A percentile compares a stretch with the other conserved stretches of the same genome.
Conservation (phyloP, 2,797 vertebrate species). For the Diplodus sargus region DNA sequence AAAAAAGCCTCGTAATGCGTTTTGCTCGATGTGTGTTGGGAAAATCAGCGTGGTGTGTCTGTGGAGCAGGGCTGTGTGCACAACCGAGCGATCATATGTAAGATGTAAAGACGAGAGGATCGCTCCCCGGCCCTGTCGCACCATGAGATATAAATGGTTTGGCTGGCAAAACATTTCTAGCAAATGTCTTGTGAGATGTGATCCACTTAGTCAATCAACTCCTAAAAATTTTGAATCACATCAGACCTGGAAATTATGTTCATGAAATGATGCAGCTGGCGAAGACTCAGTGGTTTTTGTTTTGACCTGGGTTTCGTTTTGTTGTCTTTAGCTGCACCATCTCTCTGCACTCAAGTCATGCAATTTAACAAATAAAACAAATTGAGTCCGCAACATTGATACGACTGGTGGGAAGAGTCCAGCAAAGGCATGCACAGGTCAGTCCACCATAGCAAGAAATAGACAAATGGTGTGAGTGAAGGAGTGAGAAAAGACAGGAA, state of each 20-base stretch:
- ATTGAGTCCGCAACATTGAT: slow-evolving; percentile 54
- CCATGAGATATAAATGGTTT: no score
- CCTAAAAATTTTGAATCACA: slow-evolving; percentile 11
- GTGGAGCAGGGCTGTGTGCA: no score
- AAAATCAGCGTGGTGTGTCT: no score
- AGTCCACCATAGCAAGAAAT: slow-evolving; percentile 78
- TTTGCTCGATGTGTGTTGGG: no score
- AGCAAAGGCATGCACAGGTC: slow-evolving; percentile 86
- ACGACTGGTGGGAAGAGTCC: slow-evolving; percentile 64
- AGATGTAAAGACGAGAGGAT: no score
- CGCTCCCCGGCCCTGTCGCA: no score
- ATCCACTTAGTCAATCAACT: slow-evolving; percentile 12
- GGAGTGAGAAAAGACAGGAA: slow-evolving; percentile 54
- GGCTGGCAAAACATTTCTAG: no score
- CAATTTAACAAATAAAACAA: slow-evolving; percentile 50
- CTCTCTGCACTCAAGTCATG: slow-evolving; percentile 83
- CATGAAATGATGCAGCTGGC: slow-evolving; percentile 21
- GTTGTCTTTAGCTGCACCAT: slow-evolving; percentile 75
- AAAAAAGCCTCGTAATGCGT: no score
- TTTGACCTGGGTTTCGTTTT: slow-evolving; percentile 50
- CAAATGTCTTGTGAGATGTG: no score
- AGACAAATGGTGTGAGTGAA: slow-evolving; percentile 69
- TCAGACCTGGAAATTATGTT: slow-evolving; percentile 59
- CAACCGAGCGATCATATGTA: no score
- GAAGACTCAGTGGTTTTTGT: slow-evolving; percentile 33